Conservation (phyloP, 1,140 invertebrate species). For the Aphidius gifuensis region DNA sequence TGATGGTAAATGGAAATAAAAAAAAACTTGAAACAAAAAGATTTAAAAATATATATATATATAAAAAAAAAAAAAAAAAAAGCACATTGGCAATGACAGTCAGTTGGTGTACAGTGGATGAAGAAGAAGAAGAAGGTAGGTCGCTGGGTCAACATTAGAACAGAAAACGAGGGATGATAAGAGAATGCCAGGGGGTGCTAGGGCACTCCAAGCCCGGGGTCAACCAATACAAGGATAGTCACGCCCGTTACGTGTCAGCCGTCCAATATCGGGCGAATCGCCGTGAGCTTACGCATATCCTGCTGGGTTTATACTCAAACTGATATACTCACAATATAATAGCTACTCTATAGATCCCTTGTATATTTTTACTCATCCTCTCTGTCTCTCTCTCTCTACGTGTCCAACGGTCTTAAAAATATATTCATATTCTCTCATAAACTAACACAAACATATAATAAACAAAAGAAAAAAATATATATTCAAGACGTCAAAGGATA, state of each 20-base stretch:
- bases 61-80: not conserved
- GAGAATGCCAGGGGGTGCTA: slow-evolving; percentile 1
- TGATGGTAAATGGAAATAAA: no score
- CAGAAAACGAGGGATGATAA: not conserved
- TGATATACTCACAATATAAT: no score
- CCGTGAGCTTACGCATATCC: not conserved
- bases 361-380: no score
- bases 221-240: slow-evolving; percentile 19
- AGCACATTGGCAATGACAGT: slow-evolving; percentile 11
- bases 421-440: no score
- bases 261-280: slow-evolving; percentile 16
- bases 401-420: no score
- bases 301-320: not conserved
- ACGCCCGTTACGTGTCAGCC: slow-evolving; percentile 22
- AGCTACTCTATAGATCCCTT: no score
- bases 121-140: not conserved
- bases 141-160: slow-evolving; percentile 12
- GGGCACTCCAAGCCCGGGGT: slow-evolving; percentile 11
- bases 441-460: no score
- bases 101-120: not conserved
- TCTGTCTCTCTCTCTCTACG: no score
- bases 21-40: no score
- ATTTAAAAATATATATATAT: no score
- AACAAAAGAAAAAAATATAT: no score
- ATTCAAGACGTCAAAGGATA: no score